A percentile compares a stretch with the other conserved stretches of the same genome.
Evolutionary conservation across 2,113 vertebrate species (phyloP).

Genomic region (Pseudolaguvia tuberculata): DNA sequence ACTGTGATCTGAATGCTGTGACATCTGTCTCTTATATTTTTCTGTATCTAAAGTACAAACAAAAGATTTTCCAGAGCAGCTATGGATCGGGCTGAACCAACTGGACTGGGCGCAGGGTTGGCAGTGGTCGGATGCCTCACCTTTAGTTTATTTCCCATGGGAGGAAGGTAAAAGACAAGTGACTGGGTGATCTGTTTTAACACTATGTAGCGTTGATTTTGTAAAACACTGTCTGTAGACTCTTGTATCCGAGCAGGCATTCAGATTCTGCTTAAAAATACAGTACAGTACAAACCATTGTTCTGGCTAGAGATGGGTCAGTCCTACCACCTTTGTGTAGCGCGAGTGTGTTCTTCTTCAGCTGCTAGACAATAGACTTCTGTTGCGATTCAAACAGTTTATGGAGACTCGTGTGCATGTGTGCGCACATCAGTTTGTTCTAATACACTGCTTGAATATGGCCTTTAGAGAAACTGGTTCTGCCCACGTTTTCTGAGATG

Average conservation of each 20-base stretch:
- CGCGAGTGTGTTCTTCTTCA: conserved; percentile 10
- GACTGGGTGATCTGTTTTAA: conserved; percentile 33
- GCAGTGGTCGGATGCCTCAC: conserved; percentile 92
- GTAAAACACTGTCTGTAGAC: not conserved
- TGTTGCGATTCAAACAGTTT: no score
- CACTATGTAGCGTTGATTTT: conserved; percentile 10
- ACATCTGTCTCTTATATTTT: not conserved
- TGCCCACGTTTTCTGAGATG: not conserved
- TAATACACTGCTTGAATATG: conserved; percentile 52
- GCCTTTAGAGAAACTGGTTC: conserved; percentile 40
- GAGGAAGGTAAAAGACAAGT: conserved; percentile 68
- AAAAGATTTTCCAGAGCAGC: conserved; percentile 63
- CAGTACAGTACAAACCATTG: not conserved
- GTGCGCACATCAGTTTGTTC: conserved; percentile 53
- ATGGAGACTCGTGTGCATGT: conserved; percentile 33
- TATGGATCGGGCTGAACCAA: conserved; percentile 95
- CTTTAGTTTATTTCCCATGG: conserved; percentile 80
- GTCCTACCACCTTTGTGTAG: conserved; percentile 2
- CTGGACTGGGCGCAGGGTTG: conserved; percentile 82
- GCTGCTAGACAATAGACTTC: conserved; percentile 51
- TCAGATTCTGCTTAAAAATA: not conserved
- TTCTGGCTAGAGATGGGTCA: conserved; percentile 10
- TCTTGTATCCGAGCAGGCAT: not conserved
- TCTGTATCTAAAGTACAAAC: conserved; percentile 50
- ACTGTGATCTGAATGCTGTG: not conserved